Conservation (phyloP, 2,797 vertebrate species). For the Acrossocheilus fasciatus region DNA sequence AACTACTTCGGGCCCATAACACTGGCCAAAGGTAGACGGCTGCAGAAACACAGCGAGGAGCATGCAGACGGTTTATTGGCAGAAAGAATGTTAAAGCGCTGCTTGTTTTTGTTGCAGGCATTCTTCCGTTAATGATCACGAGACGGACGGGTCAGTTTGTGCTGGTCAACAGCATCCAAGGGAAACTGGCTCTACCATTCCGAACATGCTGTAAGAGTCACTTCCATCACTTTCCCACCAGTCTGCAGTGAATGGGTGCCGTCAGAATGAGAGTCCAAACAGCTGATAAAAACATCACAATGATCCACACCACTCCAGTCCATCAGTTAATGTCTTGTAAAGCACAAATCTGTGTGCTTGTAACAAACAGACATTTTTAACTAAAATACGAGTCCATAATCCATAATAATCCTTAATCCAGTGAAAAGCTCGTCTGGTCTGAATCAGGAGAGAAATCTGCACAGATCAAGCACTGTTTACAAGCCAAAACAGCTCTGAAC, state of each 20-base stretch:
- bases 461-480: not conserved
- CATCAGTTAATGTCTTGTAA: not conserved
- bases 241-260: not conserved
- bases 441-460: not conserved
- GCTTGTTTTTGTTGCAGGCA: constrained; percentile 73
- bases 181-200: constrained; percentile 91
- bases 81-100: not conserved
- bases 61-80: not conserved
- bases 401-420: not conserved
- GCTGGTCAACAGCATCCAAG: constrained; percentile 92
- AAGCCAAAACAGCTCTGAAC: not conserved
- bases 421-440: not conserved
- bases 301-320: not conserved
- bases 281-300: not conserved
- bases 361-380: not conserved
- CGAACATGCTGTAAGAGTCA: constrained; percentile 91
- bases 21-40: constrained; percentile 87
- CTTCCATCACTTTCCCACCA: not conserved
- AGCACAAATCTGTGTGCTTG: not conserved
- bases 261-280: not conserved
- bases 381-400: not conserved
- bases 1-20: constrained; percentile 96
- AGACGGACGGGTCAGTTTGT: constrained; percentile 91
- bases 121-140: constrained; percentile 93
- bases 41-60: not conserved